phyloP scores from a whole-genome alignment of 2,888 invertebrate genomes.

The Trissoscelio sp. region DNA sequence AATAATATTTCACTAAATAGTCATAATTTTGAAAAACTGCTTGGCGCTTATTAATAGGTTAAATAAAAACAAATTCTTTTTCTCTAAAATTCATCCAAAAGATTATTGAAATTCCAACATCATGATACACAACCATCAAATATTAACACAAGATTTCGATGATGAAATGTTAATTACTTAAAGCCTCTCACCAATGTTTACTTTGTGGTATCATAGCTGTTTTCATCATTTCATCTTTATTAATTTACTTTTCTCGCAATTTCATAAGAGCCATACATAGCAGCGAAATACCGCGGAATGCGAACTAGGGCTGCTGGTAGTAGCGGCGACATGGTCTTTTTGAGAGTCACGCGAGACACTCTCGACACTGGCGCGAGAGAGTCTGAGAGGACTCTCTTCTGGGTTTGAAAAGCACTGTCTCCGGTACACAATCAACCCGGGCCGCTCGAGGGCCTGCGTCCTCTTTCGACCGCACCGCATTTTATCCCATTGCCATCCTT shows the following conservation, averaged over 20 bases:
- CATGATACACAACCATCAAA: too few relatives aligned
- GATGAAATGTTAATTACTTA: slow-evolving; percentile 26
- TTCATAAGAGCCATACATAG: slow-evolving; percentile 45
- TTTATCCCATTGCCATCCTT: slow-evolving; percentile 62
- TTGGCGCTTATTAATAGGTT: too few relatives aligned
- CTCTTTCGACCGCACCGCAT: slow-evolving; percentile 55
- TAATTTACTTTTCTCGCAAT: slow-evolving; percentile 49
- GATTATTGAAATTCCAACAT: too few relatives aligned
- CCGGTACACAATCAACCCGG: slow-evolving; percentile 66
- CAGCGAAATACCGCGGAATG: slow-evolving; percentile 57
- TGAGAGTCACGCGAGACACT: slow-evolving; percentile 67
- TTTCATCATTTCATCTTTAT: slow-evolving; percentile 39
- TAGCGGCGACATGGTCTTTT: slow-evolving; percentile 59
- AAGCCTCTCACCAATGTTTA: not conserved
- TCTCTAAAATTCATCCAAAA: too few relatives aligned
- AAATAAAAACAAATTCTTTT: too few relatives aligned
- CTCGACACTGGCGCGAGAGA: slow-evolving; percentile 59
- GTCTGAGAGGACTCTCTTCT: slow-evolving; percentile 68
- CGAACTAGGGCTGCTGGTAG: slow-evolving; percentile 45
- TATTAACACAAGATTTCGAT: too few relatives aligned
- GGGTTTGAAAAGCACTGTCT: slow-evolving; percentile 69
- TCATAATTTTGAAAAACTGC: too few relatives aligned
- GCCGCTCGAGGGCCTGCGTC: slow-evolving; percentile 63
- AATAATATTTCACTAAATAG: too few relatives aligned
- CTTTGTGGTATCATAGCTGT: not conserved